Base-by-base conservation (phyloP, 2,797 vertebrate species). In the Acridotheres tristis region DNA sequence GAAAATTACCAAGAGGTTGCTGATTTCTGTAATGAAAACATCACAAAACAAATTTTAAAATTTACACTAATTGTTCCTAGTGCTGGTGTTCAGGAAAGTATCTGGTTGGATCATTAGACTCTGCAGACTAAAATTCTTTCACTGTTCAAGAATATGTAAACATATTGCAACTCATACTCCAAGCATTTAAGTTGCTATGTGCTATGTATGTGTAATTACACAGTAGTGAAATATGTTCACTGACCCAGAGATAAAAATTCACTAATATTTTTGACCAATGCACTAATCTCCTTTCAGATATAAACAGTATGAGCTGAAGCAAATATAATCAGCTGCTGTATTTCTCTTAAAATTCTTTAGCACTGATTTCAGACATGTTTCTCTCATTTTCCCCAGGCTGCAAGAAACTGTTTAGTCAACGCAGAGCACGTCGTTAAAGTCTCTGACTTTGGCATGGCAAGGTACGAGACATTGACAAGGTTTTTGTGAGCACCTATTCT, bases 391-490 rank as follows among this genome's bases (percentile, higher is more conserved):
- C 22, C 65, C 22, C 86, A 99, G 99, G 99, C 99, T 4, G 99
- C 99, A 73, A 98, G 99, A 89, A 99, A 99, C 97, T 99, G 99
- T 96, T 97, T 99, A 97, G 98, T 99, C 40, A 98, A 96, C 2
- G 96, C 97, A 8, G 96, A 98, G 55, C 97, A 97, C 6, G 78
- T 98, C 8, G 98, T 99, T 74, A 99, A 99, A 96, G 98, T 99
- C 67, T 97, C 98, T 0, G 98, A 99, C 97, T 99, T 99, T 1
- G 99, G 99, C 53, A 99, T 99, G 99, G 97, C 98, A 1, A 98
- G 99, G 99, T 99, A 96, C 0, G 36, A 92, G 40, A 30, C 12
- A 5, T 2, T 57, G 27, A 23, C 0, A 2, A 25, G 11, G 61
- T 23, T 76, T 86, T 80, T 20, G 7, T 53, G 80, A 42, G 17